Conservation (phyloP, 2,797 vertebrate species). For the Tolypeutes matacus region DNA sequence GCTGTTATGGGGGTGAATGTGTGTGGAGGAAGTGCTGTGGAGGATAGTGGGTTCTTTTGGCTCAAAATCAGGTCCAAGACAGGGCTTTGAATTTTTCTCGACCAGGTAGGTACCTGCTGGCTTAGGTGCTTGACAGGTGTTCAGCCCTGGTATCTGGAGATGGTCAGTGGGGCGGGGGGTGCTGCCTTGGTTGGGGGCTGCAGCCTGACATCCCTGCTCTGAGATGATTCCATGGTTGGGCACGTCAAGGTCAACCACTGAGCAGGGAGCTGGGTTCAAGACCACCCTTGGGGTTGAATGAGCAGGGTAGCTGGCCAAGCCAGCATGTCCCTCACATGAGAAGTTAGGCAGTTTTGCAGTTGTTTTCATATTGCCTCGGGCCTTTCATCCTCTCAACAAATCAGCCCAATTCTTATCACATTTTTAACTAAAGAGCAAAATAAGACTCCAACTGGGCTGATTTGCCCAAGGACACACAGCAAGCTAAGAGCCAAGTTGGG, state of each 20-base stretch:
- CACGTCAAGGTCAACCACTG: accelerated
- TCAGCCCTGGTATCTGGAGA: background rate
- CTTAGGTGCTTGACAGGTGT: background rate
- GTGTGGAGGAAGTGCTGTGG: background rate
- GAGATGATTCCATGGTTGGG: background rate
- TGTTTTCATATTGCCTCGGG: background rate
- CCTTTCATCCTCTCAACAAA: background rate
- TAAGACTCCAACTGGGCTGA: background rate
- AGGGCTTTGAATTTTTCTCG: background rate
- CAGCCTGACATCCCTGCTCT: background rate
- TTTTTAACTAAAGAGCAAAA: background rate
- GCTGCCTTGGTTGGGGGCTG: background rate
- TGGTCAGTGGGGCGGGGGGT: no score
- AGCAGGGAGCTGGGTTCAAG: background rate
- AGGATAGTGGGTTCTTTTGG: background rate
- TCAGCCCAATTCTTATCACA: background rate
- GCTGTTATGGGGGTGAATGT: background rate
- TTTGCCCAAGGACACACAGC: background rate
- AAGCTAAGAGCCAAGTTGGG: background rate
- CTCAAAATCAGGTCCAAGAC: background rate
- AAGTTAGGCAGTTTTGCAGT: background rate
- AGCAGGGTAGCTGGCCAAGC: background rate
- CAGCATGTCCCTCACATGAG: background rate
- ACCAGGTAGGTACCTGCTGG: background rate
- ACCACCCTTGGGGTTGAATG: background rate